Conservation (phyloP, 2,113 vertebrate species). For the Lepus americanus region DNA sequence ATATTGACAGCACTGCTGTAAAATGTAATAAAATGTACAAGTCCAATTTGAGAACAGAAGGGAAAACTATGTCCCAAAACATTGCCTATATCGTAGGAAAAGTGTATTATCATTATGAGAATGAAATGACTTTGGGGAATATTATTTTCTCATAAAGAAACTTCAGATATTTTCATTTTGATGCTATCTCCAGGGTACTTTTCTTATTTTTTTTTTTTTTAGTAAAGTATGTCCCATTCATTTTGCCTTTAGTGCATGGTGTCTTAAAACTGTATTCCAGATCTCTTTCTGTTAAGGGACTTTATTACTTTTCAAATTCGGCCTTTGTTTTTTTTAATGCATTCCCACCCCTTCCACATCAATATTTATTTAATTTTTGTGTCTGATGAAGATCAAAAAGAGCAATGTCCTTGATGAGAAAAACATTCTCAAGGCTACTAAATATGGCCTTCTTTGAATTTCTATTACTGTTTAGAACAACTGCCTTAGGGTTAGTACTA, state of each 20-base stretch:
- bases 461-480: conserved; percentile 22
- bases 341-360: background rate
- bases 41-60: background rate
- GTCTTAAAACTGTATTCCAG: background rate
- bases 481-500: background rate
- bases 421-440: conserved; percentile 19
- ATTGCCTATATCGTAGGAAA: background rate
- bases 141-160: conserved; percentile 46
- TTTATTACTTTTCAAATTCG: background rate
- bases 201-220: background rate
- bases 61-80: background rate
- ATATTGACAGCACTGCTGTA: background rate
- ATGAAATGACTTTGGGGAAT: conserved; percentile 19
- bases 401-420: conserved; percentile 35
- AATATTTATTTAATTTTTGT: conserved; percentile 25
- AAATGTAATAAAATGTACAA: conserved; percentile 24
- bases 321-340: background rate
- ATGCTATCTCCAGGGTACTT: background rate
- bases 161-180: conserved; percentile 54
- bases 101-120: conserved; percentile 9
- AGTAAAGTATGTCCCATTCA: background rate
- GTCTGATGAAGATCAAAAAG: conserved; percentile 38
- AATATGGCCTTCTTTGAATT: background rate
- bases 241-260: background rate
- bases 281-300: background rate